These are phyloP conservation scores for Butorides virescens DNA, from an alignment of 2,113 vertebrate genomes.

Conservation along the genomic window DNA sequence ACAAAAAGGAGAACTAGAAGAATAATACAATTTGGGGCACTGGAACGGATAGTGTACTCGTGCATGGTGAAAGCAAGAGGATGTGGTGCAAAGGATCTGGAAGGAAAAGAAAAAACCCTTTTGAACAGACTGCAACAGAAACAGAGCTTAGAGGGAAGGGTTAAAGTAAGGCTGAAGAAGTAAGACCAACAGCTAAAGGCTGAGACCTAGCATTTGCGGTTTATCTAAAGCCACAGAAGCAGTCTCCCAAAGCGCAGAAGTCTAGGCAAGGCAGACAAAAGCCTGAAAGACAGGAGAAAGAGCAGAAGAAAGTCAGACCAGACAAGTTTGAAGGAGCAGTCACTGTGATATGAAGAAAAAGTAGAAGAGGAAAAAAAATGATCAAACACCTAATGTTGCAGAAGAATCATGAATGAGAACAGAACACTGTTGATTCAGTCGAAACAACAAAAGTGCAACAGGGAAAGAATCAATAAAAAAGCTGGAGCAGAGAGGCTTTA, in stretches of 20 bases:
- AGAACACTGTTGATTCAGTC: not conserved
- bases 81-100: not conserved
- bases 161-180: not conserved
- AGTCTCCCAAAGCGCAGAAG: not conserved
- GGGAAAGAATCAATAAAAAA: constrained; percentile 42
- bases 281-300: not conserved
- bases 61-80: not conserved
- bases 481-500: not conserved
- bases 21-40: not conserved
- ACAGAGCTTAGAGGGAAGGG: not conserved
- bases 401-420: constrained; percentile 10
- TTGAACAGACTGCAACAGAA: not conserved
- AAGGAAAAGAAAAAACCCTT: not conserved
- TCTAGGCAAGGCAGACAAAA: not conserved
- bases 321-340: not conserved
- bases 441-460: not conserved
- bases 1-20: not conserved
- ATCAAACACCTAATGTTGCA: not conserved
- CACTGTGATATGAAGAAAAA: not conserved
- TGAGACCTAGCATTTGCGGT: not conserved
- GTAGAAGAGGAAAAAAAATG: not conserved
- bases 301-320: not conserved
- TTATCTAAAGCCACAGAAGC: not conserved
- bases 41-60: not conserved
- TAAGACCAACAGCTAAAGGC: not conserved